Base-by-base conservation (phyloP, 2,797 vertebrate species). In the Acanthurus tractus region DNA sequence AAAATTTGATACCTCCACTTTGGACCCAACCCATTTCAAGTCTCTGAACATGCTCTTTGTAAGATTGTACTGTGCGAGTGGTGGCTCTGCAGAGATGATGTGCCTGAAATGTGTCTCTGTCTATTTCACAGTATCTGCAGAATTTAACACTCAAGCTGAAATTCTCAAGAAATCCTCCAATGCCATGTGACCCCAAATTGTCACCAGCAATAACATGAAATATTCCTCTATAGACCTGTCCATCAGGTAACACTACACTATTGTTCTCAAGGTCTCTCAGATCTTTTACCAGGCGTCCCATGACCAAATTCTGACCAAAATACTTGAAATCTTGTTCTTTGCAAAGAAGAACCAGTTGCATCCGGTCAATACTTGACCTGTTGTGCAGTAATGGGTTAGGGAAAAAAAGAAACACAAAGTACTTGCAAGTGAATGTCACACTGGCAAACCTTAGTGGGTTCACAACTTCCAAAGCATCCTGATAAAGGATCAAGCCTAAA, bases 311-410 rank as follows among this genome's bases (percentile, higher is more conserved):
- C 54, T 77, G 74, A 22, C 74, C 54, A 68, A 82, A 72, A 45
- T 63, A 54, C 67, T 71, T 71, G 23, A 71, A 72, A 50, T 77
- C 61, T 55, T 69, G 36, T 25, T 76, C 56, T 49, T 42, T 68
- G n/a, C 64, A 76, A 0, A 59, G 56, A 38, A 79, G 70, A 20
- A 69, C 56, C 2, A 68, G 63, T 79, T 73, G 70, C 63, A 74
- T 79, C 52, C 67, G 76, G 42, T 79, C 76, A 68, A 74, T 75
- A 42, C 23, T 70, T 45, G 59, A 64, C 45, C 78, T 61, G 59
- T 76, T 4, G 48, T 81, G 61, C 29, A 68, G 79, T 42, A 55
- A 40, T 14, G 68, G 2, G 20, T 76, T n/a, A n/a, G n/a, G n/a
- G n/a, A n/a, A n/a, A n/a, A n/a, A n/a, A n/a, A n/a, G n/a, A n/a